These are phyloP conservation scores for Sarcophaga peregrina DNA, from an alignment of 1,140 invertebrate genomes.

Conservation along the genomic window DNA sequence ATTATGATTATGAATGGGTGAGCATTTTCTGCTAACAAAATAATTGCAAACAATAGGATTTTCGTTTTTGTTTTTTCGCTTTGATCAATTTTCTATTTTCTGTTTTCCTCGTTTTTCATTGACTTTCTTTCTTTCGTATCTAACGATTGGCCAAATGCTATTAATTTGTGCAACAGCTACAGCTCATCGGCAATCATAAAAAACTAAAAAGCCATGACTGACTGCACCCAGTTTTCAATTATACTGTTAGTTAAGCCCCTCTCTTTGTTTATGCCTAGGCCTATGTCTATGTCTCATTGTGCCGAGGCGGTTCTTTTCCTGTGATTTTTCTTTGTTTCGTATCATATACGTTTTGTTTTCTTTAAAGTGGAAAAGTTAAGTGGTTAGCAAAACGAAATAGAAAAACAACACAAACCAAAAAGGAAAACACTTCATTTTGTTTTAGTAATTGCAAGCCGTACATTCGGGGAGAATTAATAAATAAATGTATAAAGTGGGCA, in stretches of 20 bases:
- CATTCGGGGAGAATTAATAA: too few species aligned
- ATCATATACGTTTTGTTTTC: not conserved
- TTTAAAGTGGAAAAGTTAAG: slow-evolving; percentile 15
- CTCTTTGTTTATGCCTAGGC: too few species aligned
- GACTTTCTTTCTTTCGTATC: not conserved
- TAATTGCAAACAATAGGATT: not conserved
- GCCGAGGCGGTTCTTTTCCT: not conserved
- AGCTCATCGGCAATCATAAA: not conserved
- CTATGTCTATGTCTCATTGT: too few species aligned
- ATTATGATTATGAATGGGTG: not conserved
- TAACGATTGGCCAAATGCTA: not conserved
- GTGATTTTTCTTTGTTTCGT: not conserved
- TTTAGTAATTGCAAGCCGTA: too few species aligned
- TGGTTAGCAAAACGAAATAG: not conserved
- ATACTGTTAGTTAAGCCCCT: not conserved
- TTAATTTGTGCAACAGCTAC: not conserved
- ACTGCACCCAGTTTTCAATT: slow-evolving; percentile 9
- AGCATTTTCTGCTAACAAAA: slow-evolving; percentile 4
- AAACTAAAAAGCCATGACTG: not conserved
- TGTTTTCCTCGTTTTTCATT: not conserved
- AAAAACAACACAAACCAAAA: too few species aligned
- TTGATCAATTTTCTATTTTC: too few species aligned
- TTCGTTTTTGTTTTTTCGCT: not conserved
- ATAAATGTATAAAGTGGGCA: not conserved
- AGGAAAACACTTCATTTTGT: too few species aligned